phyloP scores from a whole-genome alignment of 2,888 invertebrate species.

The Pseudanteris insignis region DNA sequence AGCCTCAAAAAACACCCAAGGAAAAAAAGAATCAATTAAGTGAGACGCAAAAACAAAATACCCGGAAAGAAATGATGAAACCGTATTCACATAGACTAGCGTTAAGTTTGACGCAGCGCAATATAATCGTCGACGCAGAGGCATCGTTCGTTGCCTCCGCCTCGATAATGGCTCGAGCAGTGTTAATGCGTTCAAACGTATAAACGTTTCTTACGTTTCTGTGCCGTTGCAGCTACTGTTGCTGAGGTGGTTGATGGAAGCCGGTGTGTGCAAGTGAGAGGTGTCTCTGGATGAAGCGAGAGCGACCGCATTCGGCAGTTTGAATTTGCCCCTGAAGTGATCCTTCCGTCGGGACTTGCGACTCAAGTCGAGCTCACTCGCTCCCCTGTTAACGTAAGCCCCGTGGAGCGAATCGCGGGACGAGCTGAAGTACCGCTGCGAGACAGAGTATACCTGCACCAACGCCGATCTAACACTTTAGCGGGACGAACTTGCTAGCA shows the following conservation, averaged over 20 bases:
- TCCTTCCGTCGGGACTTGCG: constrained; percentile 76
- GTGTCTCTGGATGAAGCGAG: constrained; percentile 80
- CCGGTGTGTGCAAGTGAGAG: constrained; percentile 73
- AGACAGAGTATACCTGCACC: constrained; percentile 61
- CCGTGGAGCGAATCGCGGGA: constrained; percentile 80
- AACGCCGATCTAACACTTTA: constrained; percentile 49
- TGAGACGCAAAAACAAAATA: no score
- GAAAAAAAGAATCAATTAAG: no score
- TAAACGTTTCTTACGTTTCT: constrained; percentile 69
- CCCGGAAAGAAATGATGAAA: no score
- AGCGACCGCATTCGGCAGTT: constrained; percentile 70
- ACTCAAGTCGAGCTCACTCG: constrained; percentile 82
- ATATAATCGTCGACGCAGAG: constrained; percentile 8
- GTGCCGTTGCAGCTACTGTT: constrained; percentile 75
- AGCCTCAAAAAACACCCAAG: no score
- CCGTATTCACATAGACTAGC: no score
- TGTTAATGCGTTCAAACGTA: constrained; percentile 11
- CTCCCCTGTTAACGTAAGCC: constrained; percentile 74
- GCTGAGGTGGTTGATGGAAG: constrained; percentile 72
- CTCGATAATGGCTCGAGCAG: constrained; percentile 5
- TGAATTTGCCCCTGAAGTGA: constrained; percentile 71
- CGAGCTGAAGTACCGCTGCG: constrained; percentile 75
- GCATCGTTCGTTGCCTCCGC: constrained; percentile 5
- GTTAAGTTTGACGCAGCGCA: neutral
- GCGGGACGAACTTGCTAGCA: constrained; percentile 41